Percentiles rank a stretch among this genome's conserved stretches.
phyloP scores from a whole-genome alignment of 2,888 invertebrate genomes.

The Drosophila crucigera region DNA sequence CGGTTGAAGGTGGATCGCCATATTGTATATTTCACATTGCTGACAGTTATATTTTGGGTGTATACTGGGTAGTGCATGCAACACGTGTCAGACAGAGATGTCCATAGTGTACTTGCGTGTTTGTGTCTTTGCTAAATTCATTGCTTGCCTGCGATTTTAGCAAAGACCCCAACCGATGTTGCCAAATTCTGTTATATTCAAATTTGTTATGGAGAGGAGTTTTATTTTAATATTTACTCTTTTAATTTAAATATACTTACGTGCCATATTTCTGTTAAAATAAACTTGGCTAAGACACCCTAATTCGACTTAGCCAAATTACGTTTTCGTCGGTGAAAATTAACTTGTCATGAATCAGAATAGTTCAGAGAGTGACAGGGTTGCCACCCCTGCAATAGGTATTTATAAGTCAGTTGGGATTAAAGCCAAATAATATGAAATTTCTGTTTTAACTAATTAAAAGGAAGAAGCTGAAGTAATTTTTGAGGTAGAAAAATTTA shows the following conservation, averaged over 20 bases:
- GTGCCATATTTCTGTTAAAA: neutral
- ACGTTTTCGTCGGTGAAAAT: neutral
- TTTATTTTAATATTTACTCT: neutral
- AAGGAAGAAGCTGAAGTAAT: neutral
- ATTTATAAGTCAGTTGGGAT: neutral
- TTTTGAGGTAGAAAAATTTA: neutral
- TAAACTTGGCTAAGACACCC: neutral
- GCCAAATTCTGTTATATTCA: neutral
- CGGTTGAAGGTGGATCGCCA: slow-evolving; percentile 63
- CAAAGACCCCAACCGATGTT: slow-evolving; percentile 8
- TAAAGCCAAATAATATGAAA: neutral
- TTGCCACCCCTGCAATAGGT: neutral
- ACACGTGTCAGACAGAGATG: slow-evolving; percentile 45
- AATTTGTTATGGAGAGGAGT: neutral
- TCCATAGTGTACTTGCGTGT: slow-evolving; percentile 11
- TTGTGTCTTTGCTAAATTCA: slow-evolving; percentile 23
- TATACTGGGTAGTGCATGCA: slow-evolving; percentile 26
- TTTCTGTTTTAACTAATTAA: neutral
- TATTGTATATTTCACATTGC: slow-evolving; percentile 55
- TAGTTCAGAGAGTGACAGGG: neutral
- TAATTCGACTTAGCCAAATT: neutral
- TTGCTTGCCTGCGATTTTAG: neutral
- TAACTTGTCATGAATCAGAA: neutral
- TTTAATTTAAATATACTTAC: neutral
- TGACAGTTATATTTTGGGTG: neutral